Base-by-base conservation (phyloP, 2,888 invertebrate genomes). In the Cryptops parisi region DNA sequence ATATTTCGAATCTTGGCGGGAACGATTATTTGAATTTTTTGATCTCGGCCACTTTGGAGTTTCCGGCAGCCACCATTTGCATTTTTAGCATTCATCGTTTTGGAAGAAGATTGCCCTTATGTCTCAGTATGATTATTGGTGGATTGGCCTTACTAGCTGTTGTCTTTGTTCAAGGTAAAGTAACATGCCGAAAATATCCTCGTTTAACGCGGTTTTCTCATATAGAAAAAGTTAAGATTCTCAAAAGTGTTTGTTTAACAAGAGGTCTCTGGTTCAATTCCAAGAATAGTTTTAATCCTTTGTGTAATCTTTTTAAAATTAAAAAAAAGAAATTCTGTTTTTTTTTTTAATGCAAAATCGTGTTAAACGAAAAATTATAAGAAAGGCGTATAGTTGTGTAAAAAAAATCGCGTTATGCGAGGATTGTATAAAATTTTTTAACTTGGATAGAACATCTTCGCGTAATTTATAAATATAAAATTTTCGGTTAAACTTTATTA, bases 1-100 rank as follows among this genome's bases (percentile, higher is more conserved):
- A 80, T 64, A 79, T 82, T 2, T 79, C 78, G 47, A 79, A 76
- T 63, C 74, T 84, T 50, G 81, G 80, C 5, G 82, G 80, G 25
- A 81, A 82, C 65, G 77, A 77, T 53, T 78, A 80, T 60, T 61
- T 82, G n/a, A 84, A 82, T 67, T 84, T 82, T 64, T 71, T 80
- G 3, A 76, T 84, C 59, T 79, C 80, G 5, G 84, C 83, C 2
- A 73, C 78, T n/a, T 81, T 84, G 1, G 85, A 85, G 70, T 74
- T 83, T 56, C 83, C 84, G 1, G 83, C 81, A 0, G 19, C 58
- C 59, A 33, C 58, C 57, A n/a, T 58, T 62, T 68, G 80, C 24
- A 68, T 81, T 22, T 68, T 81, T 4, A 79, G 79, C 2, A 70
- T 84, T 19, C 81, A 84, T 64, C 72, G 76, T 51, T 80, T 79